Evolutionary conservation across 2,113 vertebrate genomes (phyloP).

Genomic region (Corynorhinus townsendii): DNA sequence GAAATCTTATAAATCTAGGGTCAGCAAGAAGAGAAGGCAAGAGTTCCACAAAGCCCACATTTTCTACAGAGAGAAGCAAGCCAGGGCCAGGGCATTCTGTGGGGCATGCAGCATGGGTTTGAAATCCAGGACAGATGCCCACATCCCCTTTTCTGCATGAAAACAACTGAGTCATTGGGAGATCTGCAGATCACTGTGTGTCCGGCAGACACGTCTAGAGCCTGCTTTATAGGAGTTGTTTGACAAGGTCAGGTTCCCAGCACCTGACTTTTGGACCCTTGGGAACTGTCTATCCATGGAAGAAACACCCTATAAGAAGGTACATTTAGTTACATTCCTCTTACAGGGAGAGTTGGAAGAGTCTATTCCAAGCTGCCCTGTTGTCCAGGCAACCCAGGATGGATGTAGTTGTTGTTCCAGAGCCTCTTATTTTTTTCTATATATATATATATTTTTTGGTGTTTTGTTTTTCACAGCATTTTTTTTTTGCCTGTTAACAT

Average conservation of each 20-base stretch:
- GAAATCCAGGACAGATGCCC: not conserved
- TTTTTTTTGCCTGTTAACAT: not conserved
- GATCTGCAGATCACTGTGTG: not conserved
- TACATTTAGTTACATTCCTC: not conserved
- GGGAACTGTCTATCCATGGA: not conserved
- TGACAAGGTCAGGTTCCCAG: not conserved
- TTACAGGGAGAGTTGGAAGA: not conserved
- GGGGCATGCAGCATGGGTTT: not conserved
- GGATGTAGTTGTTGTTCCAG: not conserved
- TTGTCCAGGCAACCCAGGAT: not conserved
- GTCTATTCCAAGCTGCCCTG: not conserved
- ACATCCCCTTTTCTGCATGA: not conserved
- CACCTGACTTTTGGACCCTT: not conserved
- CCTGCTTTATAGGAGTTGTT: not conserved
- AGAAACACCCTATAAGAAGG: not conserved
- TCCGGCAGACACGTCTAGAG: not conserved
- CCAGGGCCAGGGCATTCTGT: not conserved
- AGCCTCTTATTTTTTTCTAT: not conserved
- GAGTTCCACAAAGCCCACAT: not conserved
- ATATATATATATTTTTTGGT: not conserved
- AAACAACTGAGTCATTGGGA: not conserved
- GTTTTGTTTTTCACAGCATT: not conserved
- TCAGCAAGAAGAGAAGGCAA: not conserved
- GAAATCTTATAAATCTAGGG: not conserved
- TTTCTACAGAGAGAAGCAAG: not conserved